Conservation (phyloP, 1,140 invertebrate species). For the Cylas formicarius region DNA sequence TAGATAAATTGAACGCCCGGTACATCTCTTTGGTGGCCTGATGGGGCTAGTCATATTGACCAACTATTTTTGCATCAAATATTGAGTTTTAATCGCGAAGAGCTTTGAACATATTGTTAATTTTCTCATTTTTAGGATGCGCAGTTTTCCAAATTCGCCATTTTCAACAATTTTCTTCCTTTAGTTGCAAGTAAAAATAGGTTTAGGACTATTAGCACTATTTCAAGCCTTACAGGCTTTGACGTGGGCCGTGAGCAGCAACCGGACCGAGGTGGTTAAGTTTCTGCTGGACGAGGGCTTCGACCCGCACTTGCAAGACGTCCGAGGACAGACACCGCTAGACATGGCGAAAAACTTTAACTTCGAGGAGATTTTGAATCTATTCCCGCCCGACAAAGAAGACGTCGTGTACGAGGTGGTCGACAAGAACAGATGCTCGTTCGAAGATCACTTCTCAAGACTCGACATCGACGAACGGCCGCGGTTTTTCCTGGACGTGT, state of each 20-base stretch:
- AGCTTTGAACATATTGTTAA: too few relatives aligned
- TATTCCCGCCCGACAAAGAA: slow-evolving; percentile 36
- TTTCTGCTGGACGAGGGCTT: slow-evolving; percentile 41
- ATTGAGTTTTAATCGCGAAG: too few relatives aligned
- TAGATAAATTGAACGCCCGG: too few relatives aligned
- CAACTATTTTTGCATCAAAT: too few relatives aligned
- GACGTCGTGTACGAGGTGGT: slow-evolving; percentile 16
- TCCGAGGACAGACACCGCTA: slow-evolving; percentile 41
- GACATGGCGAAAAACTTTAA: slow-evolving; percentile 43
- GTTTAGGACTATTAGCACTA: too few relatives aligned
- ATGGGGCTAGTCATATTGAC: too few relatives aligned
- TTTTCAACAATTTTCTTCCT: too few relatives aligned
- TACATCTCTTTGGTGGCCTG: too few relatives aligned
- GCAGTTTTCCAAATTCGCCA: too few relatives aligned
- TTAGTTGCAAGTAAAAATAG: too few relatives aligned
- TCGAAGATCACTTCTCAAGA: slow-evolving; percentile 21
- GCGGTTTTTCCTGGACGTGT: slow-evolving; percentile 43
- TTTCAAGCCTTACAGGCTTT: slow-evolving; percentile 33
- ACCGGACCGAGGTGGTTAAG: slow-evolving; percentile 41
- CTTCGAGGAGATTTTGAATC: slow-evolving; percentile 39
- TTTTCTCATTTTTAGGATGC: too few relatives aligned
- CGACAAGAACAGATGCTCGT: slow-evolving; percentile 6
- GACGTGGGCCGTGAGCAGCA: slow-evolving; percentile 46
- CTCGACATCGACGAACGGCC: slow-evolving; percentile 29
- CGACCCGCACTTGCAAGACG: slow-evolving; percentile 37